Percentiles rank a stretch among this genome's conserved stretches.
Conservation (phyloP, 2,113 vertebrate species). For the Onychostruthus taczanowskii region DNA sequence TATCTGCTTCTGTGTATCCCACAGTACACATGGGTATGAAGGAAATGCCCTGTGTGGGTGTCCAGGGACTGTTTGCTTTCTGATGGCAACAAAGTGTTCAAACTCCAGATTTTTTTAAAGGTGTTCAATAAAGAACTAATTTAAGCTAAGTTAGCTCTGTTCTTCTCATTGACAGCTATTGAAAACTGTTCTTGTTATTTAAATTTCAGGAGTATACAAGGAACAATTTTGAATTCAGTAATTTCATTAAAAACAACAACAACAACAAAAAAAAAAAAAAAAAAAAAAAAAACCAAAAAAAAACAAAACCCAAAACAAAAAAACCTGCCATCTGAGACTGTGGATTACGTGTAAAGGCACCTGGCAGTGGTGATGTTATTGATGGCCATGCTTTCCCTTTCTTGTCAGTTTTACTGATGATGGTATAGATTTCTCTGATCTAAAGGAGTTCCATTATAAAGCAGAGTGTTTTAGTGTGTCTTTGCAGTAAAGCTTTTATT, state of each 20-base stretch:
- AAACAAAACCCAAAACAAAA: too few species aligned
- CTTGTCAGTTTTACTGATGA: not conserved
- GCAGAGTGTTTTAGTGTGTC: not conserved
- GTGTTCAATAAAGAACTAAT: not conserved
- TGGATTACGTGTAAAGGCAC: not conserved
- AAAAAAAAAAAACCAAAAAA: too few species aligned
- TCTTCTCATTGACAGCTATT: not conserved
- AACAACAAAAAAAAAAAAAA: too few species aligned
- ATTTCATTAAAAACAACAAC: too few species aligned
- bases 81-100: not conserved
- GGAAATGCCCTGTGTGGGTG: not conserved
- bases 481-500: slow-evolving; percentile 24
- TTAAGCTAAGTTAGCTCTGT: not conserved
- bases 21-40: not conserved
- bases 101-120: not conserved
- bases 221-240: not conserved
- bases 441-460: not conserved
- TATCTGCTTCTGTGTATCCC: not conserved
- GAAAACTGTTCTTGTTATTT: not conserved
- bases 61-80: not conserved
- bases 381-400: not conserved
- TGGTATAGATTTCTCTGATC: not conserved
- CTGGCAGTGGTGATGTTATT: not conserved
- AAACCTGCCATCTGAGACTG: not conserved
- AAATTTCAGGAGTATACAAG: not conserved